A percentile compares a stretch with the other conserved stretches of the same genome.
phyloP scores from a whole-genome alignment of 2,888 invertebrate genomes.

The Andricus curvator region DNA sequence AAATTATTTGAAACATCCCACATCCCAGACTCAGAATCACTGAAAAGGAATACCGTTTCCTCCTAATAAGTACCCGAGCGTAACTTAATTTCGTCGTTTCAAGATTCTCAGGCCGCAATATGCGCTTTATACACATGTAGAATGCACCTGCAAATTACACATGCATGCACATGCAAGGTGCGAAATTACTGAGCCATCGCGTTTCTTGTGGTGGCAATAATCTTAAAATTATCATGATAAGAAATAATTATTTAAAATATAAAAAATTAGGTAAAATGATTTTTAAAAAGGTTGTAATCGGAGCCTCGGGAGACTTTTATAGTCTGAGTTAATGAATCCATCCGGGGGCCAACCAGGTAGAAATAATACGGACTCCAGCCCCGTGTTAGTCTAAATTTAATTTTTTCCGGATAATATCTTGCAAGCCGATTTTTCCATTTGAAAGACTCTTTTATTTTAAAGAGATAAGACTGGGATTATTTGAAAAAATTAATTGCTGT shows the following conservation, averaged over 20 bases:
- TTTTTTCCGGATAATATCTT: constrained; percentile 4
- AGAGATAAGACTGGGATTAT: constrained; percentile 17
- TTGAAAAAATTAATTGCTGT: constrained; percentile 17
- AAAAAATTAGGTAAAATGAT: background rate
- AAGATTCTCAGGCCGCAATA: constrained; percentile 21
- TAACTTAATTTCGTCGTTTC: constrained; percentile 32
- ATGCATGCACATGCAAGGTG: background rate
- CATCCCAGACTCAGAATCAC: constrained; percentile 8
- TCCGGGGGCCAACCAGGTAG: constrained; percentile 1
- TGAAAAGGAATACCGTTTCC: constrained; percentile 37
- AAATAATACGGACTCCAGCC: background rate
- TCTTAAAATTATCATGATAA: background rate
- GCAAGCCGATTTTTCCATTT: constrained; percentile 13
- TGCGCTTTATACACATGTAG: constrained; percentile 29
- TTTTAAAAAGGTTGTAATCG: background rate
- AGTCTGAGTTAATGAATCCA: constrained; percentile 14
- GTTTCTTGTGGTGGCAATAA: background rate
- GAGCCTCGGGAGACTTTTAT: background rate
- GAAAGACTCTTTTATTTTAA: background rate
- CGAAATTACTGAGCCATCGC: background rate
- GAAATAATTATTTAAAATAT: background rate
- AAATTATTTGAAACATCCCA: background rate
- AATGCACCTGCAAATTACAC: constrained; percentile 12
- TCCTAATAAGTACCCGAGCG: constrained; percentile 37
- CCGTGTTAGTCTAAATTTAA: background rate